Conservation (phyloP, 2,113 vertebrate genomes). For the Antigone vipio region DNA sequence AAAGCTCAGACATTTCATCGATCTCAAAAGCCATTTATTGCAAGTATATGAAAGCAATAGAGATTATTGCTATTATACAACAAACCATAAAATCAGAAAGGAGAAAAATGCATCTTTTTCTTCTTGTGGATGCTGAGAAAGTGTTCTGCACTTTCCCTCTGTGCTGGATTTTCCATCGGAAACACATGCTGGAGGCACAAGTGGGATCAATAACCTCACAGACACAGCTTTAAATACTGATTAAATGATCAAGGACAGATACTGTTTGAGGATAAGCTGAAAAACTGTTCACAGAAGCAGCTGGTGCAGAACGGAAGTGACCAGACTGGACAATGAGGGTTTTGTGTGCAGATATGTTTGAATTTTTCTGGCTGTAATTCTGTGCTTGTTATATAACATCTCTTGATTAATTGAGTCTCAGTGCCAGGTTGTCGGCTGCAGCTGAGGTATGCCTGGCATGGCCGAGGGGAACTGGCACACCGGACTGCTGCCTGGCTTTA, state of each 20-base stretch:
- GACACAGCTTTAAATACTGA: constrained; percentile 51
- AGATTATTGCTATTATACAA: constrained; percentile 51
- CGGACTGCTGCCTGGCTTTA: neutral
- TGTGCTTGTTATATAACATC: constrained; percentile 11
- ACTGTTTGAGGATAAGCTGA: constrained; percentile 17
- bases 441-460: neutral
- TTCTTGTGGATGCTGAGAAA: neutral
- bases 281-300: constrained; percentile 30
- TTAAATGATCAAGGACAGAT: constrained; percentile 48
- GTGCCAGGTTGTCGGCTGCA: neutral
- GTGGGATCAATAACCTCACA: constrained; percentile 46
- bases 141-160: neutral
- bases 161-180: constrained; percentile 5
- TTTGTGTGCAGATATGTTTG: neutral
- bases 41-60: constrained; percentile 37
- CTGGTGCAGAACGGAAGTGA: constrained; percentile 19
- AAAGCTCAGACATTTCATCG: constrained; percentile 28
- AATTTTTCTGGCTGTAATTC: constrained; percentile 28
- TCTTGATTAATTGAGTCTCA: constrained; percentile 21
- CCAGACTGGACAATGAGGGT: neutral
- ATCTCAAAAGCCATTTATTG: constrained; percentile 51
- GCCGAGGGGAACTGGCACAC: neutral
- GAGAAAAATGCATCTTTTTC: constrained; percentile 38
- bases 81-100: constrained; percentile 41
- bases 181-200: neutral